These are phyloP conservation scores for Lasioglossum marginatum DNA, from an alignment of 2,888 invertebrate species.

Conservation along the genomic window DNA sequence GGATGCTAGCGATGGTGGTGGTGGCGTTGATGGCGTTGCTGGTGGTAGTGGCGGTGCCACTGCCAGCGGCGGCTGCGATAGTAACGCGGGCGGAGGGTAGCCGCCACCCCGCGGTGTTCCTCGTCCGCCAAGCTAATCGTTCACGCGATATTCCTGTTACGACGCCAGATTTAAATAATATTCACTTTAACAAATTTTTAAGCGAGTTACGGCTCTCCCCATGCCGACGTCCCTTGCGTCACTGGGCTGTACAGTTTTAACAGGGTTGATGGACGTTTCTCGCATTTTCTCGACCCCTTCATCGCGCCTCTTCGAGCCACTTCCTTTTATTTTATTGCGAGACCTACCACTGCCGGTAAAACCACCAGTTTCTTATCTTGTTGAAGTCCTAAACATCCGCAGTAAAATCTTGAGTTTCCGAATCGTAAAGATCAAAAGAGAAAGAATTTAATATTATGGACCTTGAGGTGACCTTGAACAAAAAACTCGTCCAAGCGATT, in stretches of 20 bases:
- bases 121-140: conserved; percentile 68
- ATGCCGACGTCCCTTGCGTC: conserved; percentile 19
- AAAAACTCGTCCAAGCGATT: neutral
- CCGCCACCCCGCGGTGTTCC: conserved; percentile 41
- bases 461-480: neutral
- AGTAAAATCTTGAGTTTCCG: no score
- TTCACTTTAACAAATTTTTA: conserved; percentile 77
- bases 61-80: conserved; percentile 45
- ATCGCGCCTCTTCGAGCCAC: neutral
- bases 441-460: neutral
- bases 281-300: neutral
- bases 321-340: no score
- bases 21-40: conserved; percentile 60
- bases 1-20: conserved; percentile 58
- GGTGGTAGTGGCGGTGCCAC: conserved; percentile 35
- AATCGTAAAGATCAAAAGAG: no score
- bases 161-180: conserved; percentile 78
- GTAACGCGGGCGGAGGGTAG: conserved; percentile 45
- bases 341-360: neutral
- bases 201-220: conserved; percentile 73
- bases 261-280: neutral
- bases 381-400: neutral
- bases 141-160: conserved; percentile 75
- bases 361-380: neutral
- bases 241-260: neutral